Conservation (phyloP, 2,888 invertebrate species). For the Hololepta plana region DNA sequence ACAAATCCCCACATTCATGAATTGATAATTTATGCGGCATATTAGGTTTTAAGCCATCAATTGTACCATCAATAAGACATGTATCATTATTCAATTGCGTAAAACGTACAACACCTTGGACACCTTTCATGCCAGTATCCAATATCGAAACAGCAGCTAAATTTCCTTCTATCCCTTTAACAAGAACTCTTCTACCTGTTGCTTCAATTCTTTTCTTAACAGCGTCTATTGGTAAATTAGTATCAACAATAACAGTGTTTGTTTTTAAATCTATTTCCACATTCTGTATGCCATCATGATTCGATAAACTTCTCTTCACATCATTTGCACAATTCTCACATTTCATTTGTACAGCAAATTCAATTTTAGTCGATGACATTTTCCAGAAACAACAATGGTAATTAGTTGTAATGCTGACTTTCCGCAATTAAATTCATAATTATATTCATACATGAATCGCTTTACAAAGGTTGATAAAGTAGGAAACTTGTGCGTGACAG, state of each 20-base stretch:
- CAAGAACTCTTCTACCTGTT: conserved; percentile 54
- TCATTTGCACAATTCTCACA: conserved; percentile 34
- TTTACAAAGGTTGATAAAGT: too few relatives aligned
- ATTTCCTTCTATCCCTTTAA: conserved; percentile 62
- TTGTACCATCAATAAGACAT: conserved; percentile 65
- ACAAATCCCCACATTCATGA: conserved; percentile 59
- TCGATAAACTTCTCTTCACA: conserved; percentile 28
- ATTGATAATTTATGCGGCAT: conserved; percentile 36
- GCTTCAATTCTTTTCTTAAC: conserved; percentile 30
- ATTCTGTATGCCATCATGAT: conserved; percentile 27
- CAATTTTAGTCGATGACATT: conserved; percentile 32
- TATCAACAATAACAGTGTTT: conserved; percentile 52
- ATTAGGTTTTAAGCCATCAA: conserved; percentile 59
- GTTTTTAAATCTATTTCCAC: conserved; percentile 36
- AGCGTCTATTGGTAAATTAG: conserved; percentile 38
- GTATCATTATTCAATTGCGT: conserved; percentile 37
- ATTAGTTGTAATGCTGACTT: too few relatives aligned
- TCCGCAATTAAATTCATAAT: too few relatives aligned
- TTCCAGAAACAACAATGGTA: too few relatives aligned
- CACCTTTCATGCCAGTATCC: conserved; percentile 21
- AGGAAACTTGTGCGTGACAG: too few relatives aligned
- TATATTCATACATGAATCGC: too few relatives aligned
- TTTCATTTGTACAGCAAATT: conserved; percentile 47
- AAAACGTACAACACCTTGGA: conserved; percentile 64
- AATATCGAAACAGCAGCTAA: conserved; percentile 61